These are phyloP conservation scores for Ophion slaviceki DNA, from an alignment of 2,888 invertebrate species.

Conservation along the genomic window DNA sequence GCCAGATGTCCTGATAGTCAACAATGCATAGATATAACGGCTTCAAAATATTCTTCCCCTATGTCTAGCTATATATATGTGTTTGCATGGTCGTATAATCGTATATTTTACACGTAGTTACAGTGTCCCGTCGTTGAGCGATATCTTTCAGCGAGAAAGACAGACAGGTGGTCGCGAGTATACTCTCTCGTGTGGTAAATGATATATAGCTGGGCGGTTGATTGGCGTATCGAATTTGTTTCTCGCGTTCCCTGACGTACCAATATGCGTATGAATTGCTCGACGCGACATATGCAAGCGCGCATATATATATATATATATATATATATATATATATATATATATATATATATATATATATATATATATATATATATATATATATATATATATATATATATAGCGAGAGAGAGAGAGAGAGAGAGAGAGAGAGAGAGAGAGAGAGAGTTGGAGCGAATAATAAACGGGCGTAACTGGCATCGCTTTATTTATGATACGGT, in stretches of 20 bases:
- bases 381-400: neutral
- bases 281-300: slow-evolving; percentile 9
- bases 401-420: no score
- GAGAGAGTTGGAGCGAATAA: slow-evolving; percentile 2
- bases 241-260: slow-evolving; percentile 43
- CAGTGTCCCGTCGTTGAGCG: slow-evolving; percentile 54
- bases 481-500: slow-evolving; percentile 7
- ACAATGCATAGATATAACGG: neutral
- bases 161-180: slow-evolving; percentile 51
- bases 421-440: no score
- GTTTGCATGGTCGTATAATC: slow-evolving; percentile 13
- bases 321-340: no score
- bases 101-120: slow-evolving; percentile 55
- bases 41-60: neutral
- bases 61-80: slow-evolving; percentile 5
- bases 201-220: slow-evolving; percentile 57
- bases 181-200: slow-evolving; percentile 34
- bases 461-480: slow-evolving; percentile 23
- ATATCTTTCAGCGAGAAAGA: slow-evolving; percentile 63
- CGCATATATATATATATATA: neutral
- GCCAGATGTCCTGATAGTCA: neutral
- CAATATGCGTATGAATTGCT: slow-evolving; percentile 34
- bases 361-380: neutral
- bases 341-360: no score
- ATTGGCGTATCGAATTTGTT: slow-evolving; percentile 63